Evolutionary conservation across 2,797 vertebrate genomes (phyloP), one percentile per base, ranked within the genome.

Genomic region (Garrulus glandarius): DNA sequence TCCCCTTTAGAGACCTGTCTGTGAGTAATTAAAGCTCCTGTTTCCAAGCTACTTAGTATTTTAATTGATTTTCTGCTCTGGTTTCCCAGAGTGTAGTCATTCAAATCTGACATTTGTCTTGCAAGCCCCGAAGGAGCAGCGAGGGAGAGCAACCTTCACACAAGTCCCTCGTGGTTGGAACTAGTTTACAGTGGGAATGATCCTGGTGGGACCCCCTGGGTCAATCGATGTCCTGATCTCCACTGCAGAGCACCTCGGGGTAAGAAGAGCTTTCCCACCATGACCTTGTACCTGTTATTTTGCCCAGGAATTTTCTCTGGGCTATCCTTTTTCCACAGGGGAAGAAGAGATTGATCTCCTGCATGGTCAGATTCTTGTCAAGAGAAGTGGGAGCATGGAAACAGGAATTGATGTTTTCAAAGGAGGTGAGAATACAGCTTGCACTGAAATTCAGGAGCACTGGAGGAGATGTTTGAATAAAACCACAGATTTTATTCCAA

Each of bases 41-140:
- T 88, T 95, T 93, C 92, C 94, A 96, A 97, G 95, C 81, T 10
- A 27, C 87, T 88, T 92, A 96, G 89, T 95, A 96, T 96, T 97
- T 97, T 97, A 97, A 97, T 96, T 96, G 95, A 96, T 96, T 88
- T 95, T 93, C 92, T 96, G 78, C 87, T 26, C 87, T 75, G 83
- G 59, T 94, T 95, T 79, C 90, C 80, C 90, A 81, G 79, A 88
- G 95, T 63, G 76, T 36, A 79, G 90, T 88, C 87, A 69, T 89
- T 94, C 85, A 92, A 92, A 83, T 27, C 57, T 4, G 0, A 81
- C 79, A 84, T 80, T 95, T 92, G 80, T 77, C 89, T 86, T 80
- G 76, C 74, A 80, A 88, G 79, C 36, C 64, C 44, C 29, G 30
- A 89, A 91, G 0, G 29, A 92, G 85, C 5, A 3, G 41, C 0